Percentiles rank a stretch among this genome's conserved stretches.
Conservation (phyloP, 2,113 vertebrate genomes). For the Pycnonotus jocosus region DNA sequence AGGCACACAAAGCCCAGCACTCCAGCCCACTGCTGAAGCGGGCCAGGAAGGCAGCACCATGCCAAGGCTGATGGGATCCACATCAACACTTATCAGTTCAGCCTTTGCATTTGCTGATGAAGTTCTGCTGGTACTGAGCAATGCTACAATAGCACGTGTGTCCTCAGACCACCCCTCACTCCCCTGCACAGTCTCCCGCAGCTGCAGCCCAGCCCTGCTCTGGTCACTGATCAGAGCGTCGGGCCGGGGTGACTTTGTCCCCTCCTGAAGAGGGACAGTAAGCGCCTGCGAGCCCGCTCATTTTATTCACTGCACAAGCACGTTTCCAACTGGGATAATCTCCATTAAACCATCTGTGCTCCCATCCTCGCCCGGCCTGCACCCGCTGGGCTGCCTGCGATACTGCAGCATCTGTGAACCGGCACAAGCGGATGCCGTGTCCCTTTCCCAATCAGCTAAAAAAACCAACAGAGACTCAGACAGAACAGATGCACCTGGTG, state of each 20-base stretch:
- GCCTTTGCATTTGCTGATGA: neutral
- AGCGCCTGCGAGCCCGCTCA: conserved; percentile 39
- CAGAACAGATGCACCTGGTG: conserved; percentile 50
- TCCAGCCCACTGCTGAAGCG: fast-evolving
- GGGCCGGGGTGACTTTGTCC: conserved; percentile 59
- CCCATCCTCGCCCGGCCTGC: neutral
- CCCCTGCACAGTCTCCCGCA: neutral
- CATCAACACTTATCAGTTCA: neutral
- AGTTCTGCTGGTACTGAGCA: neutral
- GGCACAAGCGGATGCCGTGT: neutral
- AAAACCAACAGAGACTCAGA: conserved; percentile 15
- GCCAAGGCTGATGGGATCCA: neutral
- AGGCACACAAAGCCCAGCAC: neutral
- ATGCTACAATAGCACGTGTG: neutral
- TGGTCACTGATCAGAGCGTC: conserved; percentile 29
- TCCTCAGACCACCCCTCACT: neutral
- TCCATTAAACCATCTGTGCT: conserved; percentile 80
- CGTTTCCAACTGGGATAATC: conserved; percentile 79
- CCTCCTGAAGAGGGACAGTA: conserved; percentile 56
- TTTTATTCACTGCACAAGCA: conserved; percentile 66
- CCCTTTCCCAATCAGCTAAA: neutral
- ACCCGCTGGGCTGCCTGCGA: conserved; percentile 54
- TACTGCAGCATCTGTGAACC: conserved; percentile 48
- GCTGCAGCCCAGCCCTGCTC: neutral
- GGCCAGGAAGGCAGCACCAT: neutral